Evolutionary conservation across 2,888 invertebrate species (phyloP).

Genomic region (Drosophila greeni): DNA sequence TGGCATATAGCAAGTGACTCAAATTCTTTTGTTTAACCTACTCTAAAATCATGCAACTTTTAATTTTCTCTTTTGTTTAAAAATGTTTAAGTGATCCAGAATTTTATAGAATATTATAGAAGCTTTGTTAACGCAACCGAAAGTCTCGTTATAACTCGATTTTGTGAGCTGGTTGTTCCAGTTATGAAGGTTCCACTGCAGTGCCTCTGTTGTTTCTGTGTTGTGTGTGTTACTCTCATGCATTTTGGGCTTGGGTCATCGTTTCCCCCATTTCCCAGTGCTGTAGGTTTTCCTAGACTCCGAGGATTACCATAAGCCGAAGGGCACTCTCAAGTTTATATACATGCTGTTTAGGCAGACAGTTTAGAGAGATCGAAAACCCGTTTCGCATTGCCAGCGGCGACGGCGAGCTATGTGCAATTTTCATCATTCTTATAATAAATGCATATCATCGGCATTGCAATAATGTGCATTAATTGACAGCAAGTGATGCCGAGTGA

Average conservation of each 20-base stretch:
- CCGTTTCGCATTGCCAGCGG: slow-evolving; percentile 33
- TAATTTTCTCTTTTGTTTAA: not conserved
- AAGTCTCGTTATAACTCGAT: not conserved
- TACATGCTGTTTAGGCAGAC: not conserved
- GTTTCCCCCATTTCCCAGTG: not conserved
- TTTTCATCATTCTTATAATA: slow-evolving; percentile 30
- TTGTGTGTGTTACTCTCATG: slow-evolving; percentile 15
- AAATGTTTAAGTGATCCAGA: not conserved
- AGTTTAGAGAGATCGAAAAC: slow-evolving; percentile 15
- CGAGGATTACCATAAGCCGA: slow-evolving; percentile 23
- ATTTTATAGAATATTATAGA: not conserved
- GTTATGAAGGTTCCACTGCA: slow-evolving; percentile 20
- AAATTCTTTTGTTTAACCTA: not conserved
- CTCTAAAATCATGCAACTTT: not conserved
- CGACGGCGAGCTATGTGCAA: slow-evolving; percentile 17
- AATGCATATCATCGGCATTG: slow-evolving; percentile 27
- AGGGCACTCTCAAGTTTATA: slow-evolving; percentile 29
- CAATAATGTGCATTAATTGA: slow-evolving; percentile 32
- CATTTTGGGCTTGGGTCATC: slow-evolving; percentile 6
- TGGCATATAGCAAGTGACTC: too few species aligned
- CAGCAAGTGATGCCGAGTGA: slow-evolving; percentile 18
- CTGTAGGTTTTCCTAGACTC: not conserved
- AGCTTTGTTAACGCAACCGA: not conserved
- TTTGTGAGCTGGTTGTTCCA: slow-evolving; percentile 5
- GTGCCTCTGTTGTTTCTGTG: slow-evolving; percentile 17